Evolutionary conservation across 2,113 vertebrate genomes (phyloP).

Genomic region (Cheirogaleus medius): DNA sequence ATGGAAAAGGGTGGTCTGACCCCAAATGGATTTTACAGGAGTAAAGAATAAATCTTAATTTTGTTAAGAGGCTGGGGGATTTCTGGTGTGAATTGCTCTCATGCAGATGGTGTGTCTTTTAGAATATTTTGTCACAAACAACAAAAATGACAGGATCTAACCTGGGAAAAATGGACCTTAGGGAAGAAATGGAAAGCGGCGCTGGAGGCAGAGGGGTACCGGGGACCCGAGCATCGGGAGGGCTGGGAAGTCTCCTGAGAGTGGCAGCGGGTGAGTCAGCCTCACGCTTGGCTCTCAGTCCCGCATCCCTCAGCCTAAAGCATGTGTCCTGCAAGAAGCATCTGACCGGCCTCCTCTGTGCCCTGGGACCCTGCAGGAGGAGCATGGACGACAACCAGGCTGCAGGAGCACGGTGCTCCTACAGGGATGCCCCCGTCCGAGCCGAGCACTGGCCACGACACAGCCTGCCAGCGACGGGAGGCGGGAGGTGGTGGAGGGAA

Average conservation of each 20-base stretch:
- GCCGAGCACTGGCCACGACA: neutral
- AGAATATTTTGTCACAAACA: neutral
- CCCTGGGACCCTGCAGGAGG: rapidly evolving
- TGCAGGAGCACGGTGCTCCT: neutral
- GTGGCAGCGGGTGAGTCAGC: rapidly evolving
- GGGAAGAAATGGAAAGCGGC: neutral
- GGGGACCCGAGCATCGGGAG: rapidly evolving
- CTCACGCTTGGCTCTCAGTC: neutral
- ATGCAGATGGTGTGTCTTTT: neutral
- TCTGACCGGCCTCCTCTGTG: neutral
- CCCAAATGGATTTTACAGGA: neutral
- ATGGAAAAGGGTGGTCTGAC: rapidly evolving
- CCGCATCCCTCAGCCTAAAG: neutral
- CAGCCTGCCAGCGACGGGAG: neutral
- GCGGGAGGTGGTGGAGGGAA: neutral
- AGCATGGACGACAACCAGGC: rapidly evolving
- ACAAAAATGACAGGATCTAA: neutral
- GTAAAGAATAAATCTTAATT: neutral
- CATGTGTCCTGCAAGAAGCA: neutral
- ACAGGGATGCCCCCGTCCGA: too few relatives aligned
- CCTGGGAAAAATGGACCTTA: neutral
- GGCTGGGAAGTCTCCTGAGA: neutral
- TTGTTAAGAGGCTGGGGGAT: neutral
- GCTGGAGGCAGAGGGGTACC: rapidly evolving
- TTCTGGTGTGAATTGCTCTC: neutral